Base-by-base conservation (phyloP, 2,888 invertebrate genomes). In the Electrophaes corylata region DNA sequence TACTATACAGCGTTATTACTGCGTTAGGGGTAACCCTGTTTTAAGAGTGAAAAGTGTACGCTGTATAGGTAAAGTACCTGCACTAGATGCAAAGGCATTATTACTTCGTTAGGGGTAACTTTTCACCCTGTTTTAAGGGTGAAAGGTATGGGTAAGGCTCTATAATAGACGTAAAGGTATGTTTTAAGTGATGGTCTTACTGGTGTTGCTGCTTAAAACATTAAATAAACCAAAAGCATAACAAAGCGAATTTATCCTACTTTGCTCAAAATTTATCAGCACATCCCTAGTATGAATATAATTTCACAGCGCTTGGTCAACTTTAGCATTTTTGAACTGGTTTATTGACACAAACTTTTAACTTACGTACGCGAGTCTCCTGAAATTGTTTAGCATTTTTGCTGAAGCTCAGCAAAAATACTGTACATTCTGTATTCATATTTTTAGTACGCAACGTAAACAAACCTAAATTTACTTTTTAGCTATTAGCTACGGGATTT, bases 341-440 rank as follows among this genome's bases (percentile, higher is more conserved):
- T 41, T n/a, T 43, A 26, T 26, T 12, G 6, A 41, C 23, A 43
- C 14, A 43, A 26, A 43, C 26, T 41, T 41, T 41, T 20, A 20
- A 40, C 20, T 20, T 12, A 41, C 23, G 23, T 23, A 26, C 6
- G 43, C 43, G 23, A 19, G 40, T 43, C 41, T 12, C n/a, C 43
- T 41, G 26, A 26, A 23, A 35, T 12, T 23, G 23, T 43, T 26
- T 14, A 26, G 23, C n/a, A n/a, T 41, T 43, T 43, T 43, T 20
- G 43, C 43, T 26, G 43, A 43, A 14, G 10, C 43, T 10, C n/a
- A n/a, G n/a, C n/a, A n/a, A n/a, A n/a, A n/a, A n/a, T n/a, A n/a
- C n/a, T n/a, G n/a, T n/a, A n/a, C n/a, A n/a, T 14, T 14, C 8
- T 8, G 26, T 14, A 26, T 41, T 18, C 16, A 39, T 39, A 18